Base-by-base conservation (phyloP, 2,113 vertebrate genomes). In the Dipodomys stephensi region DNA sequence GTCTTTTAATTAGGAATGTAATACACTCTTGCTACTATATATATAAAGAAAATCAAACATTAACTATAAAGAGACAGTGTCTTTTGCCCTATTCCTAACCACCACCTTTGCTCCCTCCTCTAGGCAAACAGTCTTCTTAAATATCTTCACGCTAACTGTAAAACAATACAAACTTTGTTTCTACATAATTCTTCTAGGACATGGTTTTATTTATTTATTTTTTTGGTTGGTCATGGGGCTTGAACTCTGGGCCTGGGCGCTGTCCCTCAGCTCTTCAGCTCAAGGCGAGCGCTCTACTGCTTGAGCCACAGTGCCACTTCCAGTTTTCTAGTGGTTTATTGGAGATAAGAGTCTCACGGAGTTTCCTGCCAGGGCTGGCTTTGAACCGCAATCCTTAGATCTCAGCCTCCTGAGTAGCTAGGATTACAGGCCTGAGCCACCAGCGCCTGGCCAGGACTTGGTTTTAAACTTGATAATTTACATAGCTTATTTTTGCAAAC, bases 381-480 rank as follows among this genome's bases (percentile, higher is more conserved):
- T 39, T 39, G 39, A 39, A 39, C 39, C 5, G 39, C 39, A 39
- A 39, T 39, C 39, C 39, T 39, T 3, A 39, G 39, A 39, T 39
- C 39, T 39, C 39, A 39, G 39, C 39, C 39, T 39, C 39, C 39
- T 39, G 39, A 39, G 39, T 39, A 39, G 39, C 39, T 62, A 72
- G 73, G 73, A 39, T 39, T 39, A 39, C 39, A 39, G 39, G 39
- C 39, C 39, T 39, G 39, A 39, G 39, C 39, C 39, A 39, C 39
- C 39, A 39, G 39, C 5, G 39, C 39, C 39, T 1, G 5, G 39
- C 39, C 39, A 39, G 39, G 39, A 80, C 30, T 74, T 87, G 53
- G 25, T 86, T 79, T 81, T 32, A 69, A 62, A 86, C 64, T 23
- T 71, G 30, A 94, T 22, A 74, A 53, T n/a, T 74, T 92, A 83